A percentile compares a stretch with the other conserved stretches of the same genome.
phyloP scores from a whole-genome alignment of 2,888 invertebrate genomes.

The Plusia festucae region DNA sequence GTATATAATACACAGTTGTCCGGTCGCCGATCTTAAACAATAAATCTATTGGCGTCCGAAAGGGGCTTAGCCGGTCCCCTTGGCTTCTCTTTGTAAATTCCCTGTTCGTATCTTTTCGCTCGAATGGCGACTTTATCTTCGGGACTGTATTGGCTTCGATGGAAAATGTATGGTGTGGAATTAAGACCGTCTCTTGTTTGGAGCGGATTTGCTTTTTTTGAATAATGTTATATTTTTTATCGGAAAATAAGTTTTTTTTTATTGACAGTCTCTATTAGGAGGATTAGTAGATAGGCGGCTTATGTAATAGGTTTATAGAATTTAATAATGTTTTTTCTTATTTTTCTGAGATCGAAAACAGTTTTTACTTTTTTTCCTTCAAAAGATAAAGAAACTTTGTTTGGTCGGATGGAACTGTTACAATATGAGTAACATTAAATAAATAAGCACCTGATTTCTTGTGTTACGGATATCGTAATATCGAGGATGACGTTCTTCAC shows the following conservation, averaged over 20 bases:
- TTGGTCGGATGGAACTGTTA: too few relatives aligned
- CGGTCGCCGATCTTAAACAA: conserved; percentile 75
- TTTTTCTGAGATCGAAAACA: too few relatives aligned
- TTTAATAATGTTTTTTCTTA: too few relatives aligned
- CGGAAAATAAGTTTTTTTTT: not conserved
- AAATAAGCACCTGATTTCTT: too few relatives aligned
- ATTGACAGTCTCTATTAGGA: not conserved
- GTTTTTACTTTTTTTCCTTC: too few relatives aligned
- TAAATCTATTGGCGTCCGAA: conserved; percentile 76
- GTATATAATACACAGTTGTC: conserved; percentile 67
- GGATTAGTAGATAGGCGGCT: not conserved
- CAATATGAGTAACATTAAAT: too few relatives aligned
- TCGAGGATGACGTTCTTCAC: too few relatives aligned
- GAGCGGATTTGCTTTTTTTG: conserved; percentile 43
- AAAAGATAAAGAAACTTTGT: too few relatives aligned
- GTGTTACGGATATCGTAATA: too few relatives aligned
- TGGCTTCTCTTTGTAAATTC: conserved; percentile 68
- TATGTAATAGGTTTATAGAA: not conserved
- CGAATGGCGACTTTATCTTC: conserved; percentile 73
- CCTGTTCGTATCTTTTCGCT: conserved; percentile 78
- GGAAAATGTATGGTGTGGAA: conserved; percentile 66
- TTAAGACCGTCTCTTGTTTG: conserved; percentile 52
- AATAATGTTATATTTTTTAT: conserved; percentile 30
- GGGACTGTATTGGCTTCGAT: conserved; percentile 65
- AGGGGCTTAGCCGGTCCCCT: conserved; percentile 61